These are phyloP conservation scores for Halichoeres trimaculatus DNA, from an alignment of 2,113 vertebrate genomes.

Conservation along the genomic window DNA sequence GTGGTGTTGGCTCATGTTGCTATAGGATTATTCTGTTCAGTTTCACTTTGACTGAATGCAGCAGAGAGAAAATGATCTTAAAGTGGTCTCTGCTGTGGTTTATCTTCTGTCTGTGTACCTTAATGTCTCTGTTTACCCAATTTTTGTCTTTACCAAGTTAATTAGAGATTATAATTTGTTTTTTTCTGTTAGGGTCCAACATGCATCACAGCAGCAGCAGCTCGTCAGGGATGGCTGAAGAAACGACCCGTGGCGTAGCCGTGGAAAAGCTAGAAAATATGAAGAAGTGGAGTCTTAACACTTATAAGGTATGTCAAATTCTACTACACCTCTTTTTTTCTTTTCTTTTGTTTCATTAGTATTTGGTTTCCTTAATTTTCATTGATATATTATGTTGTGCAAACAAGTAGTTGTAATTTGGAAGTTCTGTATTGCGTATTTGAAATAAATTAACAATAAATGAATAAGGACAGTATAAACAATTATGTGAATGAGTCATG, in stretches of 20 bases:
- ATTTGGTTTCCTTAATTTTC: too few relatives aligned
- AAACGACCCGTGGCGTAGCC: slow-evolving; percentile 88
- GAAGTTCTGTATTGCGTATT: too few relatives aligned
- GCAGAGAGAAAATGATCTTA: background rate
- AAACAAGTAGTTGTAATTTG: too few relatives aligned
- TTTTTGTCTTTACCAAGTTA: background rate
- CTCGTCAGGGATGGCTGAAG: slow-evolving; percentile 81
- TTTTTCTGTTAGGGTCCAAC: slow-evolving; percentile 82
- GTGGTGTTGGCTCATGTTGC: slow-evolving; percentile 14
- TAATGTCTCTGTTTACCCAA: background rate
- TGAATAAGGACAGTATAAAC: too few relatives aligned
- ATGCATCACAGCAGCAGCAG: slow-evolving; percentile 88
- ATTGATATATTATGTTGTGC: too few relatives aligned
- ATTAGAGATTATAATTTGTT: slow-evolving; percentile 2
- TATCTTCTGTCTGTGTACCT: background rate
- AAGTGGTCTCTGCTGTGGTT: slow-evolving; percentile 1
- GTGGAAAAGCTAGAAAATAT: slow-evolving; percentile 95
- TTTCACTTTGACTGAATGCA: background rate
- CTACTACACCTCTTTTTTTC: too few relatives aligned
- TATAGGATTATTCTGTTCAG: background rate
- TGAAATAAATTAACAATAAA: too few relatives aligned
- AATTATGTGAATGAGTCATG: too few relatives aligned
- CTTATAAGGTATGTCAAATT: slow-evolving; percentile 88
- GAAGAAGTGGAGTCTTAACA: slow-evolving; percentile 98
- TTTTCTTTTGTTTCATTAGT: too few relatives aligned